Conservation (phyloP, 2,888 invertebrate species). For the Cabera pusaria region DNA sequence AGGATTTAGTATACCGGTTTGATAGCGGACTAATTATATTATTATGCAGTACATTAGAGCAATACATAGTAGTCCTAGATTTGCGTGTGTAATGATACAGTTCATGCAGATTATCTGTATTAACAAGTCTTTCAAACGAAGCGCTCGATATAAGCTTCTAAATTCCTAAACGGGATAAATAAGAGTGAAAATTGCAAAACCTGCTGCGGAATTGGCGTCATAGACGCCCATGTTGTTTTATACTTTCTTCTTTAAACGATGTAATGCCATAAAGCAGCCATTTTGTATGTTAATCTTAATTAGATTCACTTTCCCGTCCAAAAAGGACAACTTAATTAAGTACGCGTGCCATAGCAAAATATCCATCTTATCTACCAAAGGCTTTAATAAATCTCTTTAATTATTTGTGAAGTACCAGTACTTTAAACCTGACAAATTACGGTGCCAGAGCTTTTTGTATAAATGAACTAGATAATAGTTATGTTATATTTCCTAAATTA, state of each 20-base stretch:
- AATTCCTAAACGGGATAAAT: slow-evolving; percentile 20
- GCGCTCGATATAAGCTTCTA: slow-evolving; percentile 23
- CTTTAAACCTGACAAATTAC: no score
- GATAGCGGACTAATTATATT: no score
- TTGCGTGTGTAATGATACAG: no score
- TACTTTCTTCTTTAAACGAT: slow-evolving; percentile 3
- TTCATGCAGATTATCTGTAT: slow-evolving; percentile 19
- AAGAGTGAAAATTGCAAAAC: background rate
- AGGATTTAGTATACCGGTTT: no score
- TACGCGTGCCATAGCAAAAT: slow-evolving; percentile 10
- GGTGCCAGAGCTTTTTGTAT: no score
- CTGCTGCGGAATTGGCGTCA: background rate
- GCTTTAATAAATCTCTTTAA: slow-evolving; percentile 1
- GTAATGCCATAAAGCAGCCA: slow-evolving; percentile 7
- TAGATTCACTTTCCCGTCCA: slow-evolving; percentile 9
- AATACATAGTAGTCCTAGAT: background rate
- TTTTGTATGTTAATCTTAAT: slow-evolving; percentile 19
- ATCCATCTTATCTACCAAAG: no score
- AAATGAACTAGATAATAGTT: no score
- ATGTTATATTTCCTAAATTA: no score
- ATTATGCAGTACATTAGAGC: no score
- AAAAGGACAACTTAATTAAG: slow-evolving; percentile 5
- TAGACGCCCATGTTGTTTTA: slow-evolving; percentile 4
- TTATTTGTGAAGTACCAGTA: no score
- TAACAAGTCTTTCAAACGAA: slow-evolving; percentile 20